These are phyloP conservation scores for Phyllotreta striolata DNA, from an alignment of 2,888 invertebrate genomes.

Conservation along the genomic window DNA sequence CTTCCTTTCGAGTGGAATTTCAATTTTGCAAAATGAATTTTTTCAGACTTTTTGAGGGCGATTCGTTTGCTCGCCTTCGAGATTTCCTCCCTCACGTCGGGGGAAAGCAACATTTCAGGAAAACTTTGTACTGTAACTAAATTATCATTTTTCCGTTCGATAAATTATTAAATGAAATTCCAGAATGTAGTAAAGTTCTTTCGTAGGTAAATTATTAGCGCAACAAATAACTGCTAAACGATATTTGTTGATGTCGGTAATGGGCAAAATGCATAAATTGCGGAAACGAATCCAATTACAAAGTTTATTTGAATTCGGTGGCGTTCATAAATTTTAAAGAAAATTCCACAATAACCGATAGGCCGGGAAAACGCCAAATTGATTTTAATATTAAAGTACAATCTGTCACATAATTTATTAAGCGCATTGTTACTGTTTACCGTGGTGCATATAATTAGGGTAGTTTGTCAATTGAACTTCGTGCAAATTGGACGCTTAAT, in stretches of 20 bases:
- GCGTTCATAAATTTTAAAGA: slow-evolving; percentile 12
- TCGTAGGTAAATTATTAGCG: no score
- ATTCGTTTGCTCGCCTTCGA: no score
- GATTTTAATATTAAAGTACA: slow-evolving; percentile 8
- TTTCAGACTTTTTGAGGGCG: background rate
- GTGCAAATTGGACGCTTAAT: slow-evolving; percentile 8
- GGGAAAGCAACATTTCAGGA: no score
- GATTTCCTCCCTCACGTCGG: no score
- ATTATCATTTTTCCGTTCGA: no score
- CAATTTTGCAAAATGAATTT: slow-evolving; percentile 15
- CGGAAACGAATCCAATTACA: background rate
- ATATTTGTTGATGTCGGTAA: slow-evolving; percentile 3
- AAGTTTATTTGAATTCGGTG: slow-evolving; percentile 7
- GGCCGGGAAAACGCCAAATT: slow-evolving; percentile 4
- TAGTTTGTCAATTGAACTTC: slow-evolving; percentile 7
- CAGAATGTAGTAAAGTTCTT: no score
- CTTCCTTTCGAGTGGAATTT: slow-evolving; percentile 8
- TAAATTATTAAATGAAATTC: no score
- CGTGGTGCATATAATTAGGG: slow-evolving; percentile 4
- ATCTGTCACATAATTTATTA: slow-evolving; percentile 9
- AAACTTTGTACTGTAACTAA: no score
- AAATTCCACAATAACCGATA: slow-evolving; percentile 9
- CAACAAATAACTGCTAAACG: background rate
- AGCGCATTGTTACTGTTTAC: slow-evolving; percentile 1
- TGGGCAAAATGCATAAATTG: slow-evolving; percentile 1